Percentiles rank a stretch among this genome's conserved stretches.
phyloP scores from a whole-genome alignment of 2,888 invertebrate species.

The Chymomyza caudatula region DNA sequence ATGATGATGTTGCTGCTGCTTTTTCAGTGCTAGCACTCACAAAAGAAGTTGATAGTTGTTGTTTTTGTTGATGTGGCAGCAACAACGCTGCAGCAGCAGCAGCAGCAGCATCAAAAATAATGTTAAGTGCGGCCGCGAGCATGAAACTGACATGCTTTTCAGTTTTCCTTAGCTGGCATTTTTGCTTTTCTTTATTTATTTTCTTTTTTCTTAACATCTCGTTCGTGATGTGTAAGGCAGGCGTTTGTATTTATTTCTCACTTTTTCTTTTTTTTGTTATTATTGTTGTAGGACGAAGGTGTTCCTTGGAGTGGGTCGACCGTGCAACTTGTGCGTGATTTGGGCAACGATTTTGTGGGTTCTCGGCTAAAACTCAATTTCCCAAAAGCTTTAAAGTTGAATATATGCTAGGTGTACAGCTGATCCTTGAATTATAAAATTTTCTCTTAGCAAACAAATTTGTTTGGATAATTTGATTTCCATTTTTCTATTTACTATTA shows the following conservation, averaged over 20 bases:
- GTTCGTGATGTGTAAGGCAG: background rate
- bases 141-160: constrained; percentile 69
- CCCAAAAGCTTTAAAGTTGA: background rate
- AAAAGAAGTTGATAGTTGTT: constrained; percentile 20
- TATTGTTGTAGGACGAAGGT: background rate
- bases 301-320: background rate
- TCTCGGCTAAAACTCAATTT: background rate
- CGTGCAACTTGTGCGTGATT: background rate
- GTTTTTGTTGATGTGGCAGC: constrained; percentile 8
- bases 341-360: background rate
- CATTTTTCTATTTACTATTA: too few relatives aligned
- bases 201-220: constrained; percentile 19
- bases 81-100: background rate
- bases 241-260: background rate
- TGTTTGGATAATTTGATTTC: too few relatives aligned
- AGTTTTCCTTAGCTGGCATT: constrained; percentile 41
- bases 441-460: too few relatives aligned
- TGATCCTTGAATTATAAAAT: background rate
- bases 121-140: constrained; percentile 73
- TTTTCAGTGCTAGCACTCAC: background rate
- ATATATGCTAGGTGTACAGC: background rate
- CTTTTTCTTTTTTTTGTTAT: constrained; percentile 17
- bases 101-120: constrained; percentile 62
- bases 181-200: constrained; percentile 20
- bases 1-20: constrained; percentile 6